A percentile compares a stretch with the other conserved stretches of the same genome.
These are phyloP conservation scores for Hapalemur alaotrensis DNA, from an alignment of 2,797 vertebrate genomes.

Conservation along the genomic window DNA sequence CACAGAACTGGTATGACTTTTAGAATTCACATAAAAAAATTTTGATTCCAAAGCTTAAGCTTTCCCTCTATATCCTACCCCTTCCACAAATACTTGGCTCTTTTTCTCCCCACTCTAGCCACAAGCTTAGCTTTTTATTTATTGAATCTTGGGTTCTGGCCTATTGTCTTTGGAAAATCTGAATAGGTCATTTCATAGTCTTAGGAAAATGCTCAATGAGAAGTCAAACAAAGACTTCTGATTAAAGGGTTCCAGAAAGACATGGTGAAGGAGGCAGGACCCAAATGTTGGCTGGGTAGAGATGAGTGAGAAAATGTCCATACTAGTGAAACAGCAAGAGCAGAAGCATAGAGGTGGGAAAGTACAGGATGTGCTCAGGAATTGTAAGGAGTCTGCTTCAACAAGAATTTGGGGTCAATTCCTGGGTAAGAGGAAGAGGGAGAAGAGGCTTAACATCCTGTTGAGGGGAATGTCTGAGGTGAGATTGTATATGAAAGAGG, in stretches of 20 bases:
- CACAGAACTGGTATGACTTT: background rate
- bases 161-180: background rate
- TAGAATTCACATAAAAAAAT: background rate
- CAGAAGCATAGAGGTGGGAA: background rate
- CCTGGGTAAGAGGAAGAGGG: background rate
- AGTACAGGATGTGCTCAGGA: background rate
- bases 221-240: background rate
- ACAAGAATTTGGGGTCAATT: background rate
- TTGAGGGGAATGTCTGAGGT: background rate
- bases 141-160: background rate
- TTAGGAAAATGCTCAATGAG: background rate
- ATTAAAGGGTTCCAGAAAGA: background rate
- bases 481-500: background rate
- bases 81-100: background rate
- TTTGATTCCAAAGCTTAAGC: background rate
- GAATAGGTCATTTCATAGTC: background rate
- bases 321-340: background rate
- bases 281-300: background rate
- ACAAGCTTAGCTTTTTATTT: background rate
- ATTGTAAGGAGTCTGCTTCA: background rate
- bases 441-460: background rate
- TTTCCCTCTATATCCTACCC: background rate
- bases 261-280: background rate
- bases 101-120: background rate
- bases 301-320: background rate